Evolutionary conservation across 2,113 vertebrate species (phyloP), one percentile per base, ranked within the genome.

Genomic region (Chamaea fasciata): DNA sequence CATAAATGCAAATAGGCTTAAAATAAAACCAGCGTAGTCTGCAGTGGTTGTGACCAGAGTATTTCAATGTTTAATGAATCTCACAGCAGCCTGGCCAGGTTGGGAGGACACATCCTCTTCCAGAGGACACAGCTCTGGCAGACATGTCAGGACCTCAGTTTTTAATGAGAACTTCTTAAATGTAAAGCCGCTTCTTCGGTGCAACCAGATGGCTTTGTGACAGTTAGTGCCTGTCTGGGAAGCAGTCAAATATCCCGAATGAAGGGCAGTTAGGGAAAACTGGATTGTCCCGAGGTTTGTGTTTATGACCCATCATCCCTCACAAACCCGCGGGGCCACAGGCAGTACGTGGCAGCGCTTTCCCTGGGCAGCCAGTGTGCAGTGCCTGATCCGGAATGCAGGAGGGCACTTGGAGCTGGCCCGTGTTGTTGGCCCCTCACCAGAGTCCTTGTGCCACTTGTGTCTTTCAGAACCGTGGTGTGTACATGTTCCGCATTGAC

Each of bases 401-500:
- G 50, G 35, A 41, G 20, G 41, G 18, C 16, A 1, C 21, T 1
- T 3, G n/a, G 65, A n/a, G 42, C 70, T 24, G 3, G 5, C 44
- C 23, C n/a, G 0, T 0, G 1, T 2, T 12, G 35, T 24, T 24
- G 26, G 55, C 23, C 15, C 4, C 84, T 35, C 2, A 14, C 56
- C 50, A 27, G 49, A 26, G 27, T 6, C 39, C 39, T 52, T 20
- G 23, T 20, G 27, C 27, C 73, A 1, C 12, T 70, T 35, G 24
- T 95, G 65, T 86, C 46, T 97, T 96, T 1, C 96, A 99, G 99
- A 99, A 99, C 87, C 99, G 99, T 0, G 99, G 99, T 0, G 99
- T 99, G 70, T 99, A 99, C 98, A 99, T 99, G 99, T 99, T 99
- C 96, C 99, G 99, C 89, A 99, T 99, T 26, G 99, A 99, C 95